Evolutionary conservation across 1,140 invertebrate genomes (phyloP).

Genomic region (Homalodisca vitripennis): DNA sequence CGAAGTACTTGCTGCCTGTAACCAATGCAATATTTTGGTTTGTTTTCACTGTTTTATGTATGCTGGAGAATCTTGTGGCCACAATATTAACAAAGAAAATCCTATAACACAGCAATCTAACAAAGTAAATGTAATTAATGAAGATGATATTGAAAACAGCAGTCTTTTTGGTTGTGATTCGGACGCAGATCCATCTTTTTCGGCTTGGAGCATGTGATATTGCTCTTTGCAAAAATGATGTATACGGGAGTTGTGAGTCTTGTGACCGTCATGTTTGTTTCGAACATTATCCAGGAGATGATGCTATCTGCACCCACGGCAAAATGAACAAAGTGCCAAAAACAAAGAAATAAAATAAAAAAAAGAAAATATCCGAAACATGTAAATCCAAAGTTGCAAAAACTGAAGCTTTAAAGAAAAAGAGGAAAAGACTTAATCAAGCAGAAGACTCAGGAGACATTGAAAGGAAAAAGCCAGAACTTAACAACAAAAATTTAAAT

Average conservation of each 20-base stretch:
- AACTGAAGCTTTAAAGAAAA: not conserved
- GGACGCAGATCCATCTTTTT: not conserved
- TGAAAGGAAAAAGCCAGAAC: too few species aligned
- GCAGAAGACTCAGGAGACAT: not conserved
- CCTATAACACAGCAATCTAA: not conserved
- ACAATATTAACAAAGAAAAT: not conserved
- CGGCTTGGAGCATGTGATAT: not conserved
- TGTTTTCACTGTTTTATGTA: not conserved
- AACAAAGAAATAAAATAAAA: not conserved
- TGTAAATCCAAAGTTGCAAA: too few species aligned
- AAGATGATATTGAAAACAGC: not conserved
- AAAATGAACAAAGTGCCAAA: not conserved
- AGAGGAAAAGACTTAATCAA: not conserved
- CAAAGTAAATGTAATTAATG: not conserved
- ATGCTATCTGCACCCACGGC: not conserved
- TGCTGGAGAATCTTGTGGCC: not conserved
- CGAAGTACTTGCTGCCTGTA: not conserved
- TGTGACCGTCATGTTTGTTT: not conserved
- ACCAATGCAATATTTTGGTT: not conserved
- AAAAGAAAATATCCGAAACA: too few species aligned
- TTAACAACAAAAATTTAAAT: too few species aligned
- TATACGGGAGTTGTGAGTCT: too few species aligned
- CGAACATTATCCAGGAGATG: not conserved
- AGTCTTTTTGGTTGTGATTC: not conserved
- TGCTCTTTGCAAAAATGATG: not conserved